Evolutionary conservation across 2,113 vertebrate species (phyloP), one percentile per base, ranked within the genome.

Genomic region (Halcyon senegalensis): DNA sequence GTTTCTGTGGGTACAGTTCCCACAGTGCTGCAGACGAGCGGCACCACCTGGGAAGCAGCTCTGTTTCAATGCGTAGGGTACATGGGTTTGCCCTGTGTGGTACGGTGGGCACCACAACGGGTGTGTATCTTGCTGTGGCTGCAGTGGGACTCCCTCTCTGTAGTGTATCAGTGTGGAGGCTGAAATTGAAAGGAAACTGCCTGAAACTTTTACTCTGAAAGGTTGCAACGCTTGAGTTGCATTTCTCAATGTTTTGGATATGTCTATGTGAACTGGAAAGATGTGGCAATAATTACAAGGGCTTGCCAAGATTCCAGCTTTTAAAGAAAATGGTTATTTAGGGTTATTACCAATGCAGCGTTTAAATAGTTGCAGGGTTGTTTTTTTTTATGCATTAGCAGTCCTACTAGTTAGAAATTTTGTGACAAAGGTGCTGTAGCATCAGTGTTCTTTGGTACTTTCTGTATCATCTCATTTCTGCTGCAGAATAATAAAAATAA

Each of bases 21-120:
- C 2, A 14, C 31, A 59, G 46, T 2, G 3, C 23, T 41, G 16
- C 46, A 46, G 17, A 9, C 27, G 23, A 6, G 5, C 0, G 1
- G 16, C 35, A 13, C 39, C 0, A 2, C 15, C 68, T 63, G 35
- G 46, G 23, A 63, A 41, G 10, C 0, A 0, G 19, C 53, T 91
- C 31, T 20, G 3, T 44, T 72, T 76, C 43, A 21, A 5, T 0
- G 0, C 35, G 11, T 4, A 5, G 10, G 5, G 35, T 13, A 24
- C 0, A 1, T 25, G 41, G 11, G 13, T 46, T 60, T 48, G 30
- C 28, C 13, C 28, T 19, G 16, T 6, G 23, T 31, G 4, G 5
- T 7, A 9, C 2, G 53, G 17, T 78, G 30, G 62, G 9, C 46
- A 7, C 24, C 23, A 13, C 1, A 5, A 25, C 46, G 16, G 33